These are phyloP conservation scores for Drosophila prolongata DNA, from an alignment of 2,888 invertebrate species.

Conservation along the genomic window DNA sequence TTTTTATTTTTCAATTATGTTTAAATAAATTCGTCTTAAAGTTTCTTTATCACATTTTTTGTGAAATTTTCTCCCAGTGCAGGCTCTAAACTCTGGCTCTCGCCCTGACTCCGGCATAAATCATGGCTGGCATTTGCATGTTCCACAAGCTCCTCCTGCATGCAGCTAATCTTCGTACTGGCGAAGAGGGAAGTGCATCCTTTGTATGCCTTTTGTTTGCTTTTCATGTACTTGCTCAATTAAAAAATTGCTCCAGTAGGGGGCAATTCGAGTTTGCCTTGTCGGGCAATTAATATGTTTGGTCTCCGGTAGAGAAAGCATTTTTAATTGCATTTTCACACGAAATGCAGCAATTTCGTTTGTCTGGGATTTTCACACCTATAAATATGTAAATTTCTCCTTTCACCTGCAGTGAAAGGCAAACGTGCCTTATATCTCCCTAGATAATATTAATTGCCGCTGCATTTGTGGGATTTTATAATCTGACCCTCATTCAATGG, in stretches of 20 bases:
- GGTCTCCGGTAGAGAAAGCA: slow-evolving; percentile 58
- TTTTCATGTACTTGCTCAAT: slow-evolving; percentile 62
- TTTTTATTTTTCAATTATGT: background rate
- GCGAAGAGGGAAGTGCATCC: slow-evolving; percentile 56
- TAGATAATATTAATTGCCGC: slow-evolving; percentile 61
- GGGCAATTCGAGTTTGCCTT: slow-evolving; percentile 53
- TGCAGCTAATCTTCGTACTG: slow-evolving; percentile 59
- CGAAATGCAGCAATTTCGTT: slow-evolving; percentile 67
- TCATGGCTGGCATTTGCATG: slow-evolving; percentile 74
- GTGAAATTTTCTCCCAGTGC: slow-evolving; percentile 1
- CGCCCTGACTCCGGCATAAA: slow-evolving; percentile 57
- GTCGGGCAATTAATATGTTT: slow-evolving; percentile 69
- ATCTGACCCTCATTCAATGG: slow-evolving; percentile 4
- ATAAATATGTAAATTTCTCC: slow-evolving; percentile 55
- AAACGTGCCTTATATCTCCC: slow-evolving; percentile 25
- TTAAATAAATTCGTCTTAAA: too few species aligned
- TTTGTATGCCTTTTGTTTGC: slow-evolving; percentile 58
- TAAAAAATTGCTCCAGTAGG: slow-evolving; percentile 64
- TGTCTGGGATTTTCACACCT: slow-evolving; percentile 64
- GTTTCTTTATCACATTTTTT: too few species aligned
- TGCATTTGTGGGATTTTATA: slow-evolving; percentile 19
- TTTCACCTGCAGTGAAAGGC: slow-evolving; percentile 23
- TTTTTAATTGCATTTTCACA: slow-evolving; percentile 76
- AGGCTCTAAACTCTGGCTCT: slow-evolving; percentile 16
- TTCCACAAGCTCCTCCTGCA: slow-evolving; percentile 21